Evolutionary conservation across 2,113 vertebrate species (phyloP), one percentile per base, ranked within the genome.

Genomic region (Mustelus asterias): DNA sequence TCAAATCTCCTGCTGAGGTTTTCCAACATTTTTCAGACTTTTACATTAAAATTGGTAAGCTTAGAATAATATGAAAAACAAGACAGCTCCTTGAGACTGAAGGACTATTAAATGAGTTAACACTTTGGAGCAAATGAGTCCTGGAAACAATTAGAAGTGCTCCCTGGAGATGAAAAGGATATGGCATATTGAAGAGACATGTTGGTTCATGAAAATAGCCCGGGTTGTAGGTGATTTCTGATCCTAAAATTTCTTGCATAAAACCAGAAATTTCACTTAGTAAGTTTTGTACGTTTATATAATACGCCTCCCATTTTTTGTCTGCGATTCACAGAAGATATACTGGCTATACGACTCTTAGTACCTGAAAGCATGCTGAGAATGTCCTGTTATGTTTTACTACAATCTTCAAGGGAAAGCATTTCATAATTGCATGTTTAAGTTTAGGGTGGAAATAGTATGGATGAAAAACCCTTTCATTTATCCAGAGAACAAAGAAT

Each of bases 381-480:
- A 48, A 95, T 72, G 94, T 18, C 41, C 69, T 76, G 44, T 48
- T 95, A 33, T 33, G 41, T 95, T 95, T 33, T 67, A 93, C 9
- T 37, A 33, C n/a, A 22, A 37, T 37, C 89, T 93, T 93, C 89
- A 93, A 93, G 89, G n/a, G 29, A 67, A 93, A 95, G 24, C 13
- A 95, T 95, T 95, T 70, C 9, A 95, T 76, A 95, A 95, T 54
- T 72, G 58, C 58, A 65, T 93, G 94, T 95, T 95, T 95, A 95
- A 95, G 54, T 76, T 72, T 54, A 33, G 67, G 94, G 94, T 95
- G 44, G 44, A 95, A 95, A 76, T 22, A 54, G 14, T 26, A 54
- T 76, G 44, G 41, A 72, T 95, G 33, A 95, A 72, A 69, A 72
- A 20, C 41, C 67, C 67, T 95, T 29, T 95, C 69, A 95, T 95